Percentiles rank a stretch among this genome's conserved stretches.
These are phyloP conservation scores for Calypte anna DNA, from an alignment of 2,113 vertebrate genomes.

Conservation along the genomic window DNA sequence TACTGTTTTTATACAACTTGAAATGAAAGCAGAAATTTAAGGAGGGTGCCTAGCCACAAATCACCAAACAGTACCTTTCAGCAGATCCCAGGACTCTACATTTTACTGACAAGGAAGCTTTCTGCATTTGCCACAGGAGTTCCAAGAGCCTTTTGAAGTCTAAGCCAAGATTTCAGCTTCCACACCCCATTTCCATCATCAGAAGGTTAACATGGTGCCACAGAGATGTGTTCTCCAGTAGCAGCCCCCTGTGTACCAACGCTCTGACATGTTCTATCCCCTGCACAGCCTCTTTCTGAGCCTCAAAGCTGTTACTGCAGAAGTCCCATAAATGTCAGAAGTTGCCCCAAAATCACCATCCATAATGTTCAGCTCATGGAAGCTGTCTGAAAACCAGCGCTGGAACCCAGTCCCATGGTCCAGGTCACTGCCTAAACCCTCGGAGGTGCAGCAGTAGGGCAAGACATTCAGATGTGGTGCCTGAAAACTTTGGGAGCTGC, in stretches of 20 bases:
- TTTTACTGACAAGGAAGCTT: neutral
- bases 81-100: neutral
- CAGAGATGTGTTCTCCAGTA: neutral
- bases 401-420: neutral
- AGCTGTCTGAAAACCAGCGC: neutral
- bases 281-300: neutral
- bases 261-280: accelerated
- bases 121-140: neutral
- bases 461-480: accelerated
- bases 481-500: neutral
- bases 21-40: neutral
- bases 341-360: neutral
- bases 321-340: neutral
- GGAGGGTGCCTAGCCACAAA: neutral
- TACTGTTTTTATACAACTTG: neutral
- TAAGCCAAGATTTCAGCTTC: neutral
- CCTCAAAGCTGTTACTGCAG: neutral
- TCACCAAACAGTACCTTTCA: neutral
- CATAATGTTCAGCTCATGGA: neutral
- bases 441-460: neutral
- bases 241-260: neutral
- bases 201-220: neutral
- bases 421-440: neutral
- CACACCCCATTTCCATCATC: neutral
- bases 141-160: neutral